phyloP scores from a whole-genome alignment of 2,113 vertebrate species.

The Gavialis gangeticus region DNA sequence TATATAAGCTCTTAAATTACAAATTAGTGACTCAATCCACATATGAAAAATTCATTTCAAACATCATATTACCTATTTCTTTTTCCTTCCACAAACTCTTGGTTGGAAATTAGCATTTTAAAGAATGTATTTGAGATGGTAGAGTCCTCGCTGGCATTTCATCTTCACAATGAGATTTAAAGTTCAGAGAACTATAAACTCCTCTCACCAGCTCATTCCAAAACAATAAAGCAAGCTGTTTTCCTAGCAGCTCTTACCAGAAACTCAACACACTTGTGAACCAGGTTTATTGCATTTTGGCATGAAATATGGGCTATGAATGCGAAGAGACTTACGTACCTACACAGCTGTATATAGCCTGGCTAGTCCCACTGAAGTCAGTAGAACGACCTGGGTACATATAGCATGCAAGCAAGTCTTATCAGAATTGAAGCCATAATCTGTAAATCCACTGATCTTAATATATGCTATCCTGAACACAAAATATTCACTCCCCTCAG shows the following conservation, averaged over 20 bases:
- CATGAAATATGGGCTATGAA: neutral
- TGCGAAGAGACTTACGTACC: neutral
- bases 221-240: neutral
- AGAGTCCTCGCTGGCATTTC: neutral
- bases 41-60: neutral
- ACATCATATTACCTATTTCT: neutral
- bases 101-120: neutral
- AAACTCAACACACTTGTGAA: neutral
- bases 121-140: neutral
- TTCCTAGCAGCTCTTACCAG: neutral
- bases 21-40: neutral
- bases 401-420: neutral
- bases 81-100: neutral
- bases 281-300: neutral
- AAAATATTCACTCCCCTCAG: neutral
- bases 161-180: rapidly evolving
- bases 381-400: neutral
- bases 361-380: neutral
- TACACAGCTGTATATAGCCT: neutral
- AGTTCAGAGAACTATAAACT: neutral
- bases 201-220: neutral
- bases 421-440: neutral
- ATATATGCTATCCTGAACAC: neutral
- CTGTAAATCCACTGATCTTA: neutral
- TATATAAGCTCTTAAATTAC: neutral